Evolutionary conservation across 1,140 invertebrate genomes (phyloP), one percentile per base, ranked within the genome.

Genomic region (Tenebrio molitor): DNA sequence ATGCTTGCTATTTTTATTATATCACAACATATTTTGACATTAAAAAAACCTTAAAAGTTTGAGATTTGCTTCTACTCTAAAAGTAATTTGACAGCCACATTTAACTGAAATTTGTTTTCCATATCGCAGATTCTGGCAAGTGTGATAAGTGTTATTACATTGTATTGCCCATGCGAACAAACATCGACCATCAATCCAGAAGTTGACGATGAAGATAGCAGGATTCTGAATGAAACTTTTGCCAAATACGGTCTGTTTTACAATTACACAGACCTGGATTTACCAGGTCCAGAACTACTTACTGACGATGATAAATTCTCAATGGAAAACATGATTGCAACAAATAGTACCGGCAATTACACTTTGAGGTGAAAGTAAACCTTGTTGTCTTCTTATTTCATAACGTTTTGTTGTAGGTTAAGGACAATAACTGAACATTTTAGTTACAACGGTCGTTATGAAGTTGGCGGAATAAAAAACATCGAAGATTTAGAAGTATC

Each of bases 361-460:
- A 50, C 17, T 50, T 21, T 50, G 6, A 50, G n/a, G 44, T 50
- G 23, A 19, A 50, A 50, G n/a, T n/a, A n/a, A n/a, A n/a, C n/a
- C n/a, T n/a, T n/a, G n/a, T n/a, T n/a, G n/a, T n/a, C n/a, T 10
- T 44, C 8, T 44, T 17, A 33, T 33, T 33, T 33, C 29, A 4
- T 33, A 33, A 4, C 4, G 10, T 16, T 44, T 10, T 17, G 8
- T 50, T 50, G 19, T 50, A 50, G 44, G 12, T 3, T 50, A 50
- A 16, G 44, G 1, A 21, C 44, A 17, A 50, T 50, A 50, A 50
- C 44, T 8, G 17, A 50, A 1, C 10, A 50, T 21, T 50, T 50
- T 10, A 50, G 44, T 50, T 50, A 50, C 19, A 50, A 21, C 17
- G 44, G 6, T 2, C 44, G 17, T 8, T 50, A 17, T n/a, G 44